Evolutionary conservation across 2,113 vertebrate genomes (phyloP).

Genomic region (Heterochromis multidens): DNA sequence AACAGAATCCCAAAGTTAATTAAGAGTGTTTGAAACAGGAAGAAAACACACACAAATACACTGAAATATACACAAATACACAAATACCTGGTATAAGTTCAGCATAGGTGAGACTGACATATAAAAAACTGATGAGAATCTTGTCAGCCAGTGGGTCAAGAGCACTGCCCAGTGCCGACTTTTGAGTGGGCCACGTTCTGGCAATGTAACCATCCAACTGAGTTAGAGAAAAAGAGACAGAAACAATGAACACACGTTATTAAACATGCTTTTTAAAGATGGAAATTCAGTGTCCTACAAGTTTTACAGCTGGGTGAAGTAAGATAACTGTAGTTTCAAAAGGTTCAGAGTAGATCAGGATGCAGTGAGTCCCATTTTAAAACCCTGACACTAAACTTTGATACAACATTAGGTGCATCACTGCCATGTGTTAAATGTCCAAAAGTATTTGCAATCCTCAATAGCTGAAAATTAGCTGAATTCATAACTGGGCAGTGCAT

Average conservation of each 20-base stretch:
- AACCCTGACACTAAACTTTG: no score
- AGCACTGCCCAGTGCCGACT: conserved; percentile 95
- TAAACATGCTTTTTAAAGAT: neutral
- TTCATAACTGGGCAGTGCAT: no score
- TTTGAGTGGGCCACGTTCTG: conserved; percentile 94
- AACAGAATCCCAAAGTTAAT: neutral
- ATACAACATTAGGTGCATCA: neutral
- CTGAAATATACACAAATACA: neutral
- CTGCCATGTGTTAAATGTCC: neutral
- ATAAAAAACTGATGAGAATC: conserved; percentile 96
- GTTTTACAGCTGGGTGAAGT: neutral
- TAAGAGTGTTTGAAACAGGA: neutral
- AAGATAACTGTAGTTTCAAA: neutral
- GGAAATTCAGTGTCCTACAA: rapidly evolving
- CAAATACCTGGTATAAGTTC: conserved; percentile 92
- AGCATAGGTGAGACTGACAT: conserved; percentile 91
- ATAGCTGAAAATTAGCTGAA: rapidly evolving
- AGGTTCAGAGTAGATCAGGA: neutral
- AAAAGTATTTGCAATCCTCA: neutral
- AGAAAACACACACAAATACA: neutral
- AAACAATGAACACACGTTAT: neutral
- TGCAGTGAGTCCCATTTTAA: neutral
- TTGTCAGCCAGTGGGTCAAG: conserved; percentile 97
- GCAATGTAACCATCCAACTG: conserved; percentile 97
- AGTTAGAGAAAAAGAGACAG: neutral